phyloP scores from a whole-genome alignment of 2,888 invertebrate genomes.

The Sminthurides aquaticus region DNA sequence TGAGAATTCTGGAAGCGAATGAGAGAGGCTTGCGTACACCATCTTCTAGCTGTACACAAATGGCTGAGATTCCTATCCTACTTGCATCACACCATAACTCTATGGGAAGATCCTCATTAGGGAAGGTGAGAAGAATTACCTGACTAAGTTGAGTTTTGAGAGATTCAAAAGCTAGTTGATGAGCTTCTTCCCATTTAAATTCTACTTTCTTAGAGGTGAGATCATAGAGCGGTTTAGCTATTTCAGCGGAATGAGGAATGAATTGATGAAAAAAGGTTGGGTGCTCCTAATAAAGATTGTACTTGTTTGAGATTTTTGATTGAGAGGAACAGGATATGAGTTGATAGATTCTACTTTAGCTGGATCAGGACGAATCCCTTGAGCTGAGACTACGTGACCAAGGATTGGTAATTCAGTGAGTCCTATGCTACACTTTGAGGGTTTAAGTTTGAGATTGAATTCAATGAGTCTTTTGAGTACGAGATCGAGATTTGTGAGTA shows the following conservation, averaged over 20 bases:
- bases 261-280: conserved; percentile 30
- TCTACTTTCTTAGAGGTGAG: conserved; percentile 1
- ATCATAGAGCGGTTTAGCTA: conserved; percentile 15
- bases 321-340: conserved; percentile 19
- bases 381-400: background rate
- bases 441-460: background rate
- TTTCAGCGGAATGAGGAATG: conserved; percentile 9
- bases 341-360: conserved; percentile 17
- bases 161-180: background rate
- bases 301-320: conserved; percentile 10
- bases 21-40: background rate
- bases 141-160: background rate
- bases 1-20: background rate
- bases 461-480: background rate
- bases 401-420: background rate
- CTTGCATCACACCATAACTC: conserved; percentile 1
- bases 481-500: background rate
- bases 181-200: conserved; percentile 11
- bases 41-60: background rate
- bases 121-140: background rate
- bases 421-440: conserved; percentile 3
- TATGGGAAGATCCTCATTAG: background rate
- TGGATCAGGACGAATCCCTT: conserved; percentile 9
- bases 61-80: background rate
- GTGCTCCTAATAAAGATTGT: conserved; percentile 15